Conservation (phyloP, 2,888 invertebrate species). For the Dolichopus griseipennis region DNA sequence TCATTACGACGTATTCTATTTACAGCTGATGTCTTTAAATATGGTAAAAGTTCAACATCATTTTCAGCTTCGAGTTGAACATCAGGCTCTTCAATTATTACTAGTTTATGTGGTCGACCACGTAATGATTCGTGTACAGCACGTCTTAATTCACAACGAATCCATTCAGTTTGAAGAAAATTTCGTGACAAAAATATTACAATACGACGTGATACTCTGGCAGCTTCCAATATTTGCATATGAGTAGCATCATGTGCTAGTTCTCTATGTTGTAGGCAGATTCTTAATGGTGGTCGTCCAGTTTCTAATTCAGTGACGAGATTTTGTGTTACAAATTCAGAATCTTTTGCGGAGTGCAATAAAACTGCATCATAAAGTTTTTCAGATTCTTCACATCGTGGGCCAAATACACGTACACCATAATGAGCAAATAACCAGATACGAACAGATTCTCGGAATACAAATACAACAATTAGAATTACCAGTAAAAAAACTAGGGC, state of each 20-base stretch:
- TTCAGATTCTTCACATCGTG: slow-evolving; percentile 70
- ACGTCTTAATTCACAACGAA: slow-evolving; percentile 79
- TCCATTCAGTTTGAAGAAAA: slow-evolving; percentile 91
- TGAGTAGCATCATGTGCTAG: slow-evolving; percentile 59
- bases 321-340: slow-evolving; percentile 76
- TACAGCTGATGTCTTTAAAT: slow-evolving; percentile 72
- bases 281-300: slow-evolving; percentile 61
- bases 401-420: slow-evolving; percentile 70
- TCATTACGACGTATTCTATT: slow-evolving; percentile 74
- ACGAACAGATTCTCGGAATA: slow-evolving; percentile 74
- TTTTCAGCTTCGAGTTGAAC: slow-evolving; percentile 74
- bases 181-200: slow-evolving; percentile 80
- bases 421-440: slow-evolving; percentile 83
- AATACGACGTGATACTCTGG: slow-evolving; percentile 78
- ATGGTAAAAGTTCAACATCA: slow-evolving; percentile 81
- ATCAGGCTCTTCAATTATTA: slow-evolving; percentile 80
- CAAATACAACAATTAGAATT: slow-evolving; percentile 66
- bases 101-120: slow-evolving; percentile 75
- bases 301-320: slow-evolving; percentile 79
- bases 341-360: slow-evolving; percentile 86
- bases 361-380: slow-evolving; percentile 88
- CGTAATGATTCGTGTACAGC: slow-evolving; percentile 83
- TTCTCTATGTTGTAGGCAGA: slow-evolving; percentile 85
- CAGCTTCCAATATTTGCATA: slow-evolving; percentile 64
- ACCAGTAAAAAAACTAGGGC: slow-evolving; percentile 68